Base-by-base conservation (phyloP, 92 coral and sea anemone species). In the Bergia sp. region DNA sequence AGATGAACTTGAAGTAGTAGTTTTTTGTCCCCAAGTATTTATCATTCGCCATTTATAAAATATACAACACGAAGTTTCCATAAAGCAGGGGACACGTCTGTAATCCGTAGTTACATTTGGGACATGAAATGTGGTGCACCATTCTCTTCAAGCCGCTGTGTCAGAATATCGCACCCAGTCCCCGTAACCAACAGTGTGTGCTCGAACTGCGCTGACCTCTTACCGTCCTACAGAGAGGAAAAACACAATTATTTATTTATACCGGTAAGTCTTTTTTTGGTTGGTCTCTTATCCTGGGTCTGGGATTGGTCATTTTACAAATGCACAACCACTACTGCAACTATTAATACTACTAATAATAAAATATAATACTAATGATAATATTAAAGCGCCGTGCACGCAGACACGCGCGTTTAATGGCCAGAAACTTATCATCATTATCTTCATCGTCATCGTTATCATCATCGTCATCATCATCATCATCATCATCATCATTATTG, bases 131-230 rank as follows among this genome's bases (percentile, higher is more conserved):
- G 91, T 39, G 99, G 97, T 65, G 93, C 89, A 15, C 99, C 98
- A 16, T 95, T 95, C 29, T 90, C 96, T 37, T 95, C 99, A 58
- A 82, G 95, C 23, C 99, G 86, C 38, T 87, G 75, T 4, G 99
- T 97, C 1, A 97, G 94, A 49, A 97, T 94, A 47, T 97, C 99
- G 82, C 99, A 97, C 16, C 99, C 99, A 66, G 93, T 94, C 42
- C 93, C 98, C 38, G 99, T 97, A n/a, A 97, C 99, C 6, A 97
- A 92, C 47, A 97, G 81, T 18, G 98, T 97, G 55, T 97, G 98
- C 81, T 97, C 99, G 89, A 97, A 97, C 93, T 97, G 99, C 10
- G 99, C 99, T 65, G 99, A 95, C 23, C 96, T 82, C 89, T 94
- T 93, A 38, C 99, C 99, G 91, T 97, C 99, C 96, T 94, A 58